Conservation (phyloP, 2,888 invertebrate species). For the Cylindroiulus punctatus region DNA sequence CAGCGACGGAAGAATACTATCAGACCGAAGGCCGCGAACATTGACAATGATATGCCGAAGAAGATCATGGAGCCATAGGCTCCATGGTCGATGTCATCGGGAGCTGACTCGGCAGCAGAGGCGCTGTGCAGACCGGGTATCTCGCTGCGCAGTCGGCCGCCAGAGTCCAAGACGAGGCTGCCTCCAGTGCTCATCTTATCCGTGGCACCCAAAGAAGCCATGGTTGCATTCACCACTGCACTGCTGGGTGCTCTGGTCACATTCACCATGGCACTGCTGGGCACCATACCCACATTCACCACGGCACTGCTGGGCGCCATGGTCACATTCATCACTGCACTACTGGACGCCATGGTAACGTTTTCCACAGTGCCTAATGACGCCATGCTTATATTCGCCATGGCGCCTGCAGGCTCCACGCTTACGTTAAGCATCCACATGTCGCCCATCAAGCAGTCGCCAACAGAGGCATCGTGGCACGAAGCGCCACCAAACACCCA, state of each 20-base stretch:
- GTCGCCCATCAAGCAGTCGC: constrained; percentile 49
- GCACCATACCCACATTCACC: not conserved
- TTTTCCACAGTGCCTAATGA: no score
- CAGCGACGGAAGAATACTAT: constrained; percentile 64
- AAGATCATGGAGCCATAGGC: constrained; percentile 63
- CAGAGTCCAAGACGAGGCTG: constrained; percentile 4
- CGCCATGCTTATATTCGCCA: no score
- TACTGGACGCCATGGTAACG: no score
- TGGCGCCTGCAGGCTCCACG: not conserved
- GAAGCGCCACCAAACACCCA: constrained; percentile 48
- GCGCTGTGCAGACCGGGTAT: not conserved
- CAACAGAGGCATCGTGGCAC: not conserved
- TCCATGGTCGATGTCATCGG: constrained; percentile 30
- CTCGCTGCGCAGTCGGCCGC: not conserved
- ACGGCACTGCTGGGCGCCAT: no score
- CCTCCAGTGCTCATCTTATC: not conserved
- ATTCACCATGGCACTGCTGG: not conserved
- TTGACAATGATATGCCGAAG: constrained; percentile 64
- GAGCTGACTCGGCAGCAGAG: not conserved
- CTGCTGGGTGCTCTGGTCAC: no score
- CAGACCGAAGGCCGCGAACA: constrained; percentile 64
- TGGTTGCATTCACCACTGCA: no score
- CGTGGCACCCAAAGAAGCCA: no score
- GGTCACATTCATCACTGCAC: no score
- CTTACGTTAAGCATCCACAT: constrained; percentile 49